These are phyloP conservation scores for Hydrozoanthus gracilis DNA, from an alignment of 92 coral and sea anemone genomes.

Conservation along the genomic window DNA sequence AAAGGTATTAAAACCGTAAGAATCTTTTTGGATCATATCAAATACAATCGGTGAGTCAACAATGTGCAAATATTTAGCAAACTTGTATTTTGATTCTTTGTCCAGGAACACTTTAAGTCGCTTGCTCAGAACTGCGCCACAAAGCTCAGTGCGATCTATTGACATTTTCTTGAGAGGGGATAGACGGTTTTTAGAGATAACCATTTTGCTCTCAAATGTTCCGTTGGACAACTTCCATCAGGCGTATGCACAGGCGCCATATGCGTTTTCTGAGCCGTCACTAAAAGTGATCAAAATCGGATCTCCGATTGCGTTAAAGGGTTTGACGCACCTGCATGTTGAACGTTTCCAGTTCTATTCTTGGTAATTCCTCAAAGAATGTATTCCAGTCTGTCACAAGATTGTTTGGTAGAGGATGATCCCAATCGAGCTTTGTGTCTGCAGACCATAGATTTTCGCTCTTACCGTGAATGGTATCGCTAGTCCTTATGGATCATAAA, in stretches of 20 bases:
- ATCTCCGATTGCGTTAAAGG: constrained; percentile 11
- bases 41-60: constrained; percentile 25
- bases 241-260: constrained; percentile 45
- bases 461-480: constrained; percentile 61
- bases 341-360: too few relatives aligned
- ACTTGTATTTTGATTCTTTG: constrained; percentile 49
- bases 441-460: constrained; percentile 63
- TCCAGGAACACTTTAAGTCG: neutral
- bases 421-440: constrained; percentile 56
- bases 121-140: constrained; percentile 59
- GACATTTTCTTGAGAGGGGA: constrained; percentile 61
- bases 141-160: constrained; percentile 55
- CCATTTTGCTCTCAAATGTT: constrained; percentile 13
- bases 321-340: neutral
- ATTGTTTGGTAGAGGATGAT: constrained; percentile 47
- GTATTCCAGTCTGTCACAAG: neutral
- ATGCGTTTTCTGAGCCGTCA: constrained; percentile 12
- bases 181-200: constrained; percentile 52
- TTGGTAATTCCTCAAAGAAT: constrained; percentile 13
- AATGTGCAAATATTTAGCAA: constrained; percentile 39
- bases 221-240: constrained; percentile 58
- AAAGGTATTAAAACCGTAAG: constrained; percentile 35
- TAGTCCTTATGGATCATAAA: constrained; percentile 68
- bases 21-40: constrained; percentile 62
- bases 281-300: constrained; percentile 31